Evolutionary conservation across 1,140 invertebrate genomes (phyloP), one percentile per base, ranked within the genome.

Genomic region (Homalodisca vitripennis): DNA sequence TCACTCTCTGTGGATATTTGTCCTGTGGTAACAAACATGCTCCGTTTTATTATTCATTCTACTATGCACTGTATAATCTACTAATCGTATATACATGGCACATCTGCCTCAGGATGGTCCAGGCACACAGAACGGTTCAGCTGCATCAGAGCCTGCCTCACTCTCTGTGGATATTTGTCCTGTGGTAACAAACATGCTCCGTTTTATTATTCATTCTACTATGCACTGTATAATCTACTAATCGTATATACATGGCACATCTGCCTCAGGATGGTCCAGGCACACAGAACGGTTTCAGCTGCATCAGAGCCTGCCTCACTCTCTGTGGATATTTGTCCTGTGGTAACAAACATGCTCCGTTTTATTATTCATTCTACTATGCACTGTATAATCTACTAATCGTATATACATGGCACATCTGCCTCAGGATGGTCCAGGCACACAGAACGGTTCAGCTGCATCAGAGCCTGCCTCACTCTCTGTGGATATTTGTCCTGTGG

Each of bases 271-370:
- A 73, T 85, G 79, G 76, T 87, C 86, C 22, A 88, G 75, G 70
- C 86, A 88, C 10, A 87, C 85, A 2, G 84, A 81, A 66, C 86
- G 78, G 77, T 88, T 88, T 88, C n/a, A 88, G 72, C 65, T 85
- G 79, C 86, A 88, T 87, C 17, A 87, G 80, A 41, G 74, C 73
- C 57, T 81, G 76, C 20, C 85, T 78, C 1, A 88, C 80, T 68
- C 80, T 76, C 14, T 78, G 72, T 1, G 84, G 82, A 79, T 86
- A 86, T 10, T 76, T 79, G 29, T 76, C 77, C 84, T 86, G 74
- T 48, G 73, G 76, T 66, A 73, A 68, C 41, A 62, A n/a, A n/a
- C n/a, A n/a, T n/a, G n/a, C n/a, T n/a, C n/a, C n/a, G n/a, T n/a
- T n/a, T n/a, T n/a, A n/a, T n/a, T n/a, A n/a, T n/a, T n/a, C n/a